A percentile compares a stretch with the other conserved stretches of the same genome.
These are phyloP conservation scores for Bhutanitis thaidina DNA, from an alignment of 2,888 invertebrate genomes.

Conservation along the genomic window DNA sequence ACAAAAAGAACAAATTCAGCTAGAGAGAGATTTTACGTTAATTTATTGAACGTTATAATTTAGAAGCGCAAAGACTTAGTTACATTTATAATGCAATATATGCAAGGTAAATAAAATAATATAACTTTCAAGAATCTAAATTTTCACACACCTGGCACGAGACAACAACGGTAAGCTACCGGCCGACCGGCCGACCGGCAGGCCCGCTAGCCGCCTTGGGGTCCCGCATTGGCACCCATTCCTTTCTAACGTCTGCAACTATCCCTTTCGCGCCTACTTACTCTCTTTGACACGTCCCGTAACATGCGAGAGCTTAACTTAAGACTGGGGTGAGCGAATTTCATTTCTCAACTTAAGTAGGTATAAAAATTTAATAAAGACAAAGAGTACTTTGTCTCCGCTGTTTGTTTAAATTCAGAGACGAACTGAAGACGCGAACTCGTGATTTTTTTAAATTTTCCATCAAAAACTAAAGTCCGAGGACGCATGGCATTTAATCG, in stretches of 20 bases:
- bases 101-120: neutral
- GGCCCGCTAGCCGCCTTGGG: conserved; percentile 36
- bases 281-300: conserved; percentile 39
- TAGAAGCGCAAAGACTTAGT: too few species aligned
- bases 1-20: too few species aligned
- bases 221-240: conserved; percentile 29
- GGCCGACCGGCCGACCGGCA: conserved; percentile 46
- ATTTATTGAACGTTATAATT: too few species aligned
- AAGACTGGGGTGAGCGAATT: conserved; percentile 36
- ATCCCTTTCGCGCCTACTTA: conserved; percentile 30
- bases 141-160: conserved; percentile 30
- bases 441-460: too few species aligned
- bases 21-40: too few species aligned
- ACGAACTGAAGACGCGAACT: neutral
- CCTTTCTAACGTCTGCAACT: conserved; percentile 30
- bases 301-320: conserved; percentile 34
- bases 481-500: too few species aligned
- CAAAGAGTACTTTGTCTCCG: conserved; percentile 4
- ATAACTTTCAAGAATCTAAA: conserved; percentile 46
- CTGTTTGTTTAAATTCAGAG: neutral
- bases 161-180: conserved; percentile 39
- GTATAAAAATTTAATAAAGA: conserved; percentile 50
- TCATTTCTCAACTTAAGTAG: conserved; percentile 31
- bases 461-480: too few species aligned
- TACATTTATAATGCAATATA: too few species aligned